Percentiles rank a stretch among this genome's conserved stretches.
Conservation (phyloP, 1,140 invertebrate species). For the Drosophila neocordata region DNA sequence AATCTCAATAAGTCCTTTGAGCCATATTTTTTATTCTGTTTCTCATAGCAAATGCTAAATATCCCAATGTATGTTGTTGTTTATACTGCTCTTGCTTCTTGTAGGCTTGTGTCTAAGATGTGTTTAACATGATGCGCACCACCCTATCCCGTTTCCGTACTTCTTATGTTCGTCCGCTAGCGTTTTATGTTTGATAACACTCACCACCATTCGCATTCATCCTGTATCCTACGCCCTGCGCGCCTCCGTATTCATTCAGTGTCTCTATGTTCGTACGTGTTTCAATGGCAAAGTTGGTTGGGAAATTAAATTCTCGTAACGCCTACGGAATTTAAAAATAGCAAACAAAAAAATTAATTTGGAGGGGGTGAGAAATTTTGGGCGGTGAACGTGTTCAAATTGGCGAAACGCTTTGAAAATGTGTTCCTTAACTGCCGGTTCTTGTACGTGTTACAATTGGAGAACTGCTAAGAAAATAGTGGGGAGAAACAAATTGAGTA, state of each 20-base stretch:
- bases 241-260: background rate
- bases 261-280: constrained; percentile 46
- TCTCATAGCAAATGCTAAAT: background rate
- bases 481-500: constrained; percentile 33
- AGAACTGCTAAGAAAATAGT: background rate
- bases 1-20: background rate
- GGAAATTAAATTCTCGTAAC: constrained; percentile 72
- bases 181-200: constrained; percentile 19
- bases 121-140: constrained; percentile 30
- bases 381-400: constrained; percentile 71
- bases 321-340: constrained; percentile 65
- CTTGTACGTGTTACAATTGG: constrained; percentile 52
- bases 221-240: background rate
- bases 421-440: constrained; percentile 51
- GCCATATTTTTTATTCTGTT: background rate
- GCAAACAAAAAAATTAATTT: constrained; percentile 29
- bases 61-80: background rate
- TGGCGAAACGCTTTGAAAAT: constrained; percentile 68
- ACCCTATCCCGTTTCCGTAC: background rate
- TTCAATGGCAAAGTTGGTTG: constrained; percentile 29
- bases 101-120: constrained; percentile 25
- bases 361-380: constrained; percentile 38
- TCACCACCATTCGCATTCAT: background rate
- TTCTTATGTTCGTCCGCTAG: background rate
- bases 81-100: constrained; percentile 7